phyloP scores from a whole-genome alignment of 2,797 vertebrate genomes.

The Gobionotothen gibberifrons region DNA sequence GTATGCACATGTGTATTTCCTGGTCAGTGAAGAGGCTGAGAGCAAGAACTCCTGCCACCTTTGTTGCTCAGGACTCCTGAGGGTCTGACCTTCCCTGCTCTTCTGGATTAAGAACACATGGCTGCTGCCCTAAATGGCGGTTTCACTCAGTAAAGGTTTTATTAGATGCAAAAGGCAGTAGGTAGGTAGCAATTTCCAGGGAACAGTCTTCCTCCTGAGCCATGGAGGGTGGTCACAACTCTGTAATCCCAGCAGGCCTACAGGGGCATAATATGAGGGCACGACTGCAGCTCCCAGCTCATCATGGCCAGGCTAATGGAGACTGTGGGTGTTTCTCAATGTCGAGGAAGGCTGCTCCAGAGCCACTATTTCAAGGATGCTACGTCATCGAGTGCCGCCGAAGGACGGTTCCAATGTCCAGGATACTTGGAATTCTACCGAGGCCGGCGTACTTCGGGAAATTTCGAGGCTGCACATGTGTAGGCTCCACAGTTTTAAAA shows the following conservation, averaged over 20 bases:
- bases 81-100: conserved; percentile 15
- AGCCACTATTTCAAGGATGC: too few species aligned
- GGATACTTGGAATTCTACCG: too few species aligned
- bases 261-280: conserved; percentile 35
- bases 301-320: neutral
- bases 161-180: conserved; percentile 52
- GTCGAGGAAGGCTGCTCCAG: too few species aligned
- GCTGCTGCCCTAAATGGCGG: conserved; percentile 45
- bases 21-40: conserved; percentile 14
- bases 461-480: too few species aligned
- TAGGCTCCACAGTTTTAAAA: too few species aligned
- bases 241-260: conserved; percentile 61
- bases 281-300: conserved; percentile 19
- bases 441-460: too few species aligned
- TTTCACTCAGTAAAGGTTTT: conserved; percentile 56
- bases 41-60: neutral
- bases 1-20: neutral
- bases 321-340: neutral
- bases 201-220: conserved; percentile 34
- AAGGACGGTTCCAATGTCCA: too few species aligned
- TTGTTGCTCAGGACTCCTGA: neutral
- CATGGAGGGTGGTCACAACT: conserved; percentile 57
- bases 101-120: conserved; percentile 25
- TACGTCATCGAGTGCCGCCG: too few species aligned
- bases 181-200: conserved; percentile 62